Conservation (phyloP, 2,797 vertebrate species). For the Cyclopterus lumpus region DNA sequence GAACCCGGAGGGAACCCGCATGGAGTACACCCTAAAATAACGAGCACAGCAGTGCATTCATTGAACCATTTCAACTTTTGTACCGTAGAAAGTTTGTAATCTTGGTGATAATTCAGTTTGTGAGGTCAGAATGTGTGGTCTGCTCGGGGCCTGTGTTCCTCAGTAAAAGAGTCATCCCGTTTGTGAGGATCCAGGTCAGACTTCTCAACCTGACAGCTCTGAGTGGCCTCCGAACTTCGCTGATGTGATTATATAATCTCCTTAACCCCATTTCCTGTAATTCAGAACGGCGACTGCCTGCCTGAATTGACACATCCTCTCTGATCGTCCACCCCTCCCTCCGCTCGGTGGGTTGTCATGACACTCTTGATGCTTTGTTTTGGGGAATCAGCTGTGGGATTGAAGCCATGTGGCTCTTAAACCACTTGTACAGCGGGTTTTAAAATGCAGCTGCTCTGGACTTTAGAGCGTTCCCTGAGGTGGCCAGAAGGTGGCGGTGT, state of each 20-base stretch:
- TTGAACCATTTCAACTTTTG: too few species aligned
- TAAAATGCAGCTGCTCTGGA: neutral
- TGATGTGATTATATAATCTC: conserved; percentile 61
- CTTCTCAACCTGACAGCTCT: neutral
- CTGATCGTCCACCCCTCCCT: conserved; percentile 21
- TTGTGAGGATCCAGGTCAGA: neutral
- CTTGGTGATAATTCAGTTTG: neutral
- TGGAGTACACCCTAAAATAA: too few species aligned
- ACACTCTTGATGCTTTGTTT: conserved; percentile 29
- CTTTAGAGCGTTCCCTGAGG: neutral
- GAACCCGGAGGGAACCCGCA: too few species aligned
- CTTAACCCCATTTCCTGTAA: conserved; percentile 67
- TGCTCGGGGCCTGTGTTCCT: neutral
- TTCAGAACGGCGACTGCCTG: conserved; percentile 19
- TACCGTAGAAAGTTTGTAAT: conserved; percentile 4
- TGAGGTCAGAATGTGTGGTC: neutral
- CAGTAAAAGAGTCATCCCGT: conserved; percentile 40
- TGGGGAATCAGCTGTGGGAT: neutral
- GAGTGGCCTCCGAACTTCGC: neutral
- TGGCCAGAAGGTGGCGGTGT: conserved; percentile 68
- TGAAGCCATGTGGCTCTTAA: conserved; percentile 32
- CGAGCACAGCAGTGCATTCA: neutral
- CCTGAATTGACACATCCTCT: conserved; percentile 62
- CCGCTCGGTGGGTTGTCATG: conserved; percentile 11
- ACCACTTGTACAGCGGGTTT: neutral